Evolutionary conservation across 2,113 vertebrate genomes (phyloP).

Genomic region (Percina caprodes): DNA sequence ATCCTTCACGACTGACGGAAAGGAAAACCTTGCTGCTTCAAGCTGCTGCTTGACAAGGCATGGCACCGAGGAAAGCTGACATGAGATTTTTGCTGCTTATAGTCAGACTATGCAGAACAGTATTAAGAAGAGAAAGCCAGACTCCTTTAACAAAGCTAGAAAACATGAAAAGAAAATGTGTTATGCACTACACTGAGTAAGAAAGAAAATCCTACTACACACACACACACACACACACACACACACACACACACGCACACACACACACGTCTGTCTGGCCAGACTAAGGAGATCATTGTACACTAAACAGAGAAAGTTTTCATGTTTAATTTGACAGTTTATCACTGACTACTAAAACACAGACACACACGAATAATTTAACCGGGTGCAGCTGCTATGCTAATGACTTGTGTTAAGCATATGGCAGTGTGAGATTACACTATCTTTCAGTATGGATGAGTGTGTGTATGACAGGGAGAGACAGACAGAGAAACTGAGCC

Average conservation of each 20-base stretch:
- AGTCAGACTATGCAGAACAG: slow-evolving; percentile 28
- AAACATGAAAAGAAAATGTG: slow-evolving; percentile 31
- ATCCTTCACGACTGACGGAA: slow-evolving; percentile 52
- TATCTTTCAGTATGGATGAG: slow-evolving; percentile 50
- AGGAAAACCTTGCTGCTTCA: slow-evolving; percentile 47
- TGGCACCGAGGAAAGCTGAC: slow-evolving; percentile 54
- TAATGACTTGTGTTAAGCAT: slow-evolving; percentile 69
- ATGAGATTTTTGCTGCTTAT: slow-evolving; percentile 50
- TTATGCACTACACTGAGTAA: slow-evolving; percentile 5
- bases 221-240: neutral
- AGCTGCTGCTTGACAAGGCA: slow-evolving; percentile 55
- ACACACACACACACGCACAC: neutral
- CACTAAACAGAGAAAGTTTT: slow-evolving; percentile 51
- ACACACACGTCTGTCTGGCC: slow-evolving; percentile 28
- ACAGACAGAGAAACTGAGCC: slow-evolving; percentile 28
- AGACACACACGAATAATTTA: slow-evolving; percentile 66
- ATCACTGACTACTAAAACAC: slow-evolving; percentile 53
- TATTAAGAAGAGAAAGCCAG: slow-evolving; percentile 12
- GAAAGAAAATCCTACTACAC: neutral
- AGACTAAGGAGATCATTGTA: slow-evolving; percentile 40
- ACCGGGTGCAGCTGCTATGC: slow-evolving; percentile 63
- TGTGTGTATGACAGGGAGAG: slow-evolving; percentile 41
- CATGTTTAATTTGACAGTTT: slow-evolving; percentile 72
- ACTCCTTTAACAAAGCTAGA: slow-evolving; percentile 8
- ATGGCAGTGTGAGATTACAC: slow-evolving; percentile 67